Evolutionary conservation across 2,797 vertebrate species (phyloP).

Genomic region (Echiichthys vipera): DNA sequence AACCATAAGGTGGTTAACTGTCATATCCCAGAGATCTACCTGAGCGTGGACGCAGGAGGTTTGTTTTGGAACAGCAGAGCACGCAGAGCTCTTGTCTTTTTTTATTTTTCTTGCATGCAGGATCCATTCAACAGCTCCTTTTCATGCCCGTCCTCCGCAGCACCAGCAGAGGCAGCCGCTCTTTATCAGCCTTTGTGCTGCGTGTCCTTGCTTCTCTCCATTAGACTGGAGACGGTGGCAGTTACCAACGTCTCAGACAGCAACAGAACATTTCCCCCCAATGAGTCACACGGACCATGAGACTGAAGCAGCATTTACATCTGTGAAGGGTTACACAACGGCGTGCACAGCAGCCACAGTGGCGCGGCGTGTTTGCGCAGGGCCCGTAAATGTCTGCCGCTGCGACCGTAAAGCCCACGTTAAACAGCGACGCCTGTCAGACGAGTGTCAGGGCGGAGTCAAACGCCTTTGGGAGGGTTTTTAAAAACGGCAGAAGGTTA

Average conservation of each 20-base stretch:
- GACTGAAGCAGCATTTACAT: constrained; percentile 21
- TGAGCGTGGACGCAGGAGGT: no score
- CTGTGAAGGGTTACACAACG: no score
- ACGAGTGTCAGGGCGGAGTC: no score
- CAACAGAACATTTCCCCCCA: constrained; percentile 29
- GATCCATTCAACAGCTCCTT: constrained; percentile 46
- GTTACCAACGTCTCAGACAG: constrained; percentile 54
- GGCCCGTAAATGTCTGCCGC: not conserved
- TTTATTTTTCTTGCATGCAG: constrained; percentile 34
- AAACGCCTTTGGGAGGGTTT: no score
- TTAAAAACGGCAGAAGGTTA: no score
- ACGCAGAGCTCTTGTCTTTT: constrained; percentile 29
- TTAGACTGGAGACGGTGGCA: constrained; percentile 45
- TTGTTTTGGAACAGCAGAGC: not conserved
- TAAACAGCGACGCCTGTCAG: no score
- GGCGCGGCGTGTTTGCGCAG: not conserved
- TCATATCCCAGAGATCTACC: no score
- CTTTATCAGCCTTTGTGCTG: constrained; percentile 69
- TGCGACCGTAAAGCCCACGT: no score
- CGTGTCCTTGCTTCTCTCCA: constrained; percentile 69
- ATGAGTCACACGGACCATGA: constrained; percentile 48
- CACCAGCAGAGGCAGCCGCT: constrained; percentile 48
- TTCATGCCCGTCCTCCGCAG: constrained; percentile 47
- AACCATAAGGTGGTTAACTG: no score
- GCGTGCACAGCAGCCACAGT: no score